phyloP scores from a whole-genome alignment of 2,113 vertebrate genomes.

The Cynocephalus volans region DNA sequence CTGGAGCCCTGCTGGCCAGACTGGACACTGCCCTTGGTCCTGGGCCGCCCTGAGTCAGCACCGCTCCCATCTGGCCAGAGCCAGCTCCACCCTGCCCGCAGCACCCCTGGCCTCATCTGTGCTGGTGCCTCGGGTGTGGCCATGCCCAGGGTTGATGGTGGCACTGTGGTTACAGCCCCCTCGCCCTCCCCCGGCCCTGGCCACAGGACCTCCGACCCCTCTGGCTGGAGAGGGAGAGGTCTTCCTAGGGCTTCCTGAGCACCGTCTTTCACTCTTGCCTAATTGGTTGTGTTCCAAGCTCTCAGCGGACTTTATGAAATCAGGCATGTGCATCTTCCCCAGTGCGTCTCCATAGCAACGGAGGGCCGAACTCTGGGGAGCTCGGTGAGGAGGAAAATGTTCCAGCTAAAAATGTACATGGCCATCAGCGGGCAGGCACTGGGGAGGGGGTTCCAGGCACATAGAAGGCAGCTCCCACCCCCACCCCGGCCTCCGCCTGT shows the following conservation, averaged over 20 bases:
- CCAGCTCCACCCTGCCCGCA: not conserved
- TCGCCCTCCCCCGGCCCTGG: not conserved
- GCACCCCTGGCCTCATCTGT: not conserved
- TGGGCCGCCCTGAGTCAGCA: slow-evolving; percentile 71
- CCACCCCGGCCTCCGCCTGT: not conserved
- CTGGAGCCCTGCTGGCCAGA: slow-evolving; percentile 58
- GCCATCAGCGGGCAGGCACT: slow-evolving; percentile 87
- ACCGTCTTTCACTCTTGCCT: slow-evolving; percentile 81
- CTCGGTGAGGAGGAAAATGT: slow-evolving; percentile 81
- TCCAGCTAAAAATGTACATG: slow-evolving; percentile 91
- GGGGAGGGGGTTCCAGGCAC: slow-evolving; percentile 83
- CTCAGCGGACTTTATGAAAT: slow-evolving; percentile 86
- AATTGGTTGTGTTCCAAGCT: slow-evolving; percentile 86
- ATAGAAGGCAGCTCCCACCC: slow-evolving; percentile 81
- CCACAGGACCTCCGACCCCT: not conserved
- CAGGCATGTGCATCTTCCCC: slow-evolving; percentile 87
- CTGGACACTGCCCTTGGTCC: not conserved
- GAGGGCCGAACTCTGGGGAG: slow-evolving; percentile 88
- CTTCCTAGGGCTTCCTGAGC: not conserved
- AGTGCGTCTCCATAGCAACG: slow-evolving; percentile 91
- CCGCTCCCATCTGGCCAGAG: not conserved
- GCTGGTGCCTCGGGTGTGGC: not conserved
- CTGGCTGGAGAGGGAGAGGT: not conserved
- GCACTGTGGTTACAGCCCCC: not conserved
- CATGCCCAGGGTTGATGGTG: not conserved